Evolutionary conservation across 1,140 invertebrate genomes (phyloP), one percentile per base, ranked within the genome.

Genomic region (Pararge aegeria): DNA sequence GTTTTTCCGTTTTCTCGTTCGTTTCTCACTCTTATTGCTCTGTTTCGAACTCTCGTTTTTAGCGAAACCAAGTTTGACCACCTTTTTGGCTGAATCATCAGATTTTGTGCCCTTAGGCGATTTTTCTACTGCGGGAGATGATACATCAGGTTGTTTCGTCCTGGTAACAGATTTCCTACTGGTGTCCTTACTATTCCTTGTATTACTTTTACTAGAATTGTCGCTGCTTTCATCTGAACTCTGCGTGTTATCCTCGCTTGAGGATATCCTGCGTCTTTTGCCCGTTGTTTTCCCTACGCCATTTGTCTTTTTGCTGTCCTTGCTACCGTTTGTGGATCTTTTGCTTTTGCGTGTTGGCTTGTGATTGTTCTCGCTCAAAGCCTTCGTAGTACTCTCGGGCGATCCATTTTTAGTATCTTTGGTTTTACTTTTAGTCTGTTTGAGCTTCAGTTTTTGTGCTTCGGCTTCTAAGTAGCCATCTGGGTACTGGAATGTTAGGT

Each of bases 401-500:
- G 13, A 40, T 54, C 10, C 65, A 68, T 60, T 74, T 71, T 16
- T 60, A 4, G 30, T 34, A 63, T 76, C 70, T 34, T 56, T 54
- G 13, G 75, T 55, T 27, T 78, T 83, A 48, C 77, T 46, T 46
- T 18, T 16, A 1, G 3, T 0, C 38, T 20, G 19, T 46, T 46
- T 46, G 20, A 78, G 63, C 0, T 78, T 83, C 59, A 89, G 87
- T 60, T 91, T 91, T 30, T 89, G 90, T 1, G 91, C 91, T 70
- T 93, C 91, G 1, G 93, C 92, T 81, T 95, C 94, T 16, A 94
- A 73, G 78, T 95, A 95, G n/a, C 94, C 94, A 42, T 95, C 94
- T 10, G 95, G 95, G 87, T 95, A 95, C 93, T 94, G 60, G 48
- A 50, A 55, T 21, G 6, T 18, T 44, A 44, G n/a, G n/a, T n/a